Percentiles rank a stretch among this genome's conserved stretches.
Conservation (phyloP, 1,140 invertebrate species). For the Sminthurinus signatus region DNA sequence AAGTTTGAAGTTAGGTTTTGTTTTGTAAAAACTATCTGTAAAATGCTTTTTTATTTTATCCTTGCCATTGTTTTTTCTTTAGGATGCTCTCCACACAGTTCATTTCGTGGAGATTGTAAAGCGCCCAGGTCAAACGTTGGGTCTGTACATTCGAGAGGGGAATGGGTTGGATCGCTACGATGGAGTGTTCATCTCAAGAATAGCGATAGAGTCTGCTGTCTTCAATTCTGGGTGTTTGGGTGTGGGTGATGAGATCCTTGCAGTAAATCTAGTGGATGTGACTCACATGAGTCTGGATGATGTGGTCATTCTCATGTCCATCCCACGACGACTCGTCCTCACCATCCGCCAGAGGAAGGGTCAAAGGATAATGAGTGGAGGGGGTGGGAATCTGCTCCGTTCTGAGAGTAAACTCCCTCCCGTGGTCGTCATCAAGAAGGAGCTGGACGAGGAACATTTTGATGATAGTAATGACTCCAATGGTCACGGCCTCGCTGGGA, state of each 20-base stretch:
- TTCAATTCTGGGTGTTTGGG: constrained; percentile 92
- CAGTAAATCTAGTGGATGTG: constrained; percentile 95
- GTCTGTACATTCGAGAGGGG: constrained; percentile 94
- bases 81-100: constrained; percentile 73
- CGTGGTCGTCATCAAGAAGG: constrained; percentile 87
- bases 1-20: too few species aligned
- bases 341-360: constrained; percentile 67
- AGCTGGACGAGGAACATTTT: constrained; percentile 72
- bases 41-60: too few species aligned
- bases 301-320: constrained; percentile 94
- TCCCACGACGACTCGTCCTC: constrained; percentile 87
- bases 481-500: constrained; percentile 44
- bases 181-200: constrained; percentile 97
- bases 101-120: constrained; percentile 89
- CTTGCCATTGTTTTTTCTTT: too few species aligned
- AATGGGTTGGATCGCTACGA: constrained; percentile 87
- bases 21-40: too few species aligned
- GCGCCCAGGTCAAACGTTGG: constrained; percentile 94
- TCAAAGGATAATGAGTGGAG: constrained; percentile 40
- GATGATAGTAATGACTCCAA: constrained; percentile 46
- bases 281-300: constrained; percentile 89
- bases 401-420: constrained; percentile 80
- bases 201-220: constrained; percentile 92
- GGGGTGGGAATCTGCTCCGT: constrained; percentile 46
- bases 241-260: constrained; percentile 98